Base-by-base conservation (phyloP, 2,113 vertebrate species). In the Mirounga angustirostris region DNA sequence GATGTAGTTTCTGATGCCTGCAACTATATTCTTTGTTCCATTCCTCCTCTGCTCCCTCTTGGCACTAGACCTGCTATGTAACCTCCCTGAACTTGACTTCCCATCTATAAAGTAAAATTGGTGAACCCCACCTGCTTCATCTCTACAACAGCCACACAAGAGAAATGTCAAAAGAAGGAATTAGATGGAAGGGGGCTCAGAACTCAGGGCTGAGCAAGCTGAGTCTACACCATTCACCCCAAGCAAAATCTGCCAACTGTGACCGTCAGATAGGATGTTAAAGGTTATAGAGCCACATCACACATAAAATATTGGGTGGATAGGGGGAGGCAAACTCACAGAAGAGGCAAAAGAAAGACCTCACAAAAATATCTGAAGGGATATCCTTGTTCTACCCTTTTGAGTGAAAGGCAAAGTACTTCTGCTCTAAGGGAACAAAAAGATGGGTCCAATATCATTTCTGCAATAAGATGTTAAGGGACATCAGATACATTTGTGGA, bases 41-140 rank as follows among this genome's bases (percentile, higher is more conserved):
- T 50, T 81, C 50, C 15, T 76, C 12, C 24, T 56, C 59, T 85
- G 36, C 36, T 76, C 92, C 21, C 43, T 74, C 4, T 69, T 74
- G 46, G 40, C 16, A 33, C 36, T 50, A 86, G 21, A 89, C 12
- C 2, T 80, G 28, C 10, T 80, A 50, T 12, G 10, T 82, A 56
- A 65, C 43, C 16, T 96, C 50, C 43, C 40, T 80, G 50, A 96
- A 84, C n/a, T 88, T 94, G 24, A 86, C 63, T 91, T 58, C 61
- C 94, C 28, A 73, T 36, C 11, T 79, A 4, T 69, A 46, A 94
- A 76, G 52, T 52, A 87, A 91, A 80, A 65, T 3, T 26, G 21
- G 16, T 54, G 21, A 89, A 63, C 52, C 5, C 12, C 19, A 69
- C 33, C 28, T 26, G 26, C 3, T 89, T 90, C 46, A 78, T 50